Percentiles rank a stretch among this genome's conserved stretches.
These are phyloP conservation scores for Phania funesta DNA, from an alignment of 2,888 invertebrate species.

Conservation along the genomic window DNA sequence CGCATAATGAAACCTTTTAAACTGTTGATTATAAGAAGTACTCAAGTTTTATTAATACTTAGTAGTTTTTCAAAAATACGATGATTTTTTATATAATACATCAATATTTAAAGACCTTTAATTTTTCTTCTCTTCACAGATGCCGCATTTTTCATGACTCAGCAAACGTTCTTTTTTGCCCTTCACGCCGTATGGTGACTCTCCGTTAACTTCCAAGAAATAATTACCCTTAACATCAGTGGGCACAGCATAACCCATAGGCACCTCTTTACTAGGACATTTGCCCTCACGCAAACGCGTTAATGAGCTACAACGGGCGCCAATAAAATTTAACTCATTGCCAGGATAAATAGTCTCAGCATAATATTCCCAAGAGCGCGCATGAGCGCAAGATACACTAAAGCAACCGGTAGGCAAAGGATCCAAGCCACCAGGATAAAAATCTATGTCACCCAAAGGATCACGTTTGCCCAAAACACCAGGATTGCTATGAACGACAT, in stretches of 20 bases:
- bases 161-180: slow-evolving; percentile 54
- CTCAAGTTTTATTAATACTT: not conserved
- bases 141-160: slow-evolving; percentile 34
- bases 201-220: slow-evolving; percentile 75
- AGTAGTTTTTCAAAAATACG: not conserved
- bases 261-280: slow-evolving; percentile 72
- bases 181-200: slow-evolving; percentile 73
- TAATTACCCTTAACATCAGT: slow-evolving; percentile 75
- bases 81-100: not conserved
- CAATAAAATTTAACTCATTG: slow-evolving; percentile 78
- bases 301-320: slow-evolving; percentile 76
- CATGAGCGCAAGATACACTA: slow-evolving; percentile 75
- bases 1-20: too few relatives aligned
- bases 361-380: slow-evolving; percentile 76
- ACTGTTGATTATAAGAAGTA: not conserved
- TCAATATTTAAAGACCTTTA: not conserved
- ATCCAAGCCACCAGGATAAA: slow-evolving; percentile 77
- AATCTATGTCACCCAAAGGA: slow-evolving; percentile 78
- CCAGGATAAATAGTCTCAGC: slow-evolving; percentile 77
- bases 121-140: slow-evolving; percentile 15
- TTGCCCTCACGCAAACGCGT: slow-evolving; percentile 70
- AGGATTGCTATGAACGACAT: slow-evolving; percentile 78
- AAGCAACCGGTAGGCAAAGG: slow-evolving; percentile 76
- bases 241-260: slow-evolving; percentile 78
- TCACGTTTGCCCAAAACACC: slow-evolving; percentile 78